Evolutionary conservation across 2,888 invertebrate genomes (phyloP), one percentile per base, ranked within the genome.

Genomic region (Danaus chrysippus): DNA sequence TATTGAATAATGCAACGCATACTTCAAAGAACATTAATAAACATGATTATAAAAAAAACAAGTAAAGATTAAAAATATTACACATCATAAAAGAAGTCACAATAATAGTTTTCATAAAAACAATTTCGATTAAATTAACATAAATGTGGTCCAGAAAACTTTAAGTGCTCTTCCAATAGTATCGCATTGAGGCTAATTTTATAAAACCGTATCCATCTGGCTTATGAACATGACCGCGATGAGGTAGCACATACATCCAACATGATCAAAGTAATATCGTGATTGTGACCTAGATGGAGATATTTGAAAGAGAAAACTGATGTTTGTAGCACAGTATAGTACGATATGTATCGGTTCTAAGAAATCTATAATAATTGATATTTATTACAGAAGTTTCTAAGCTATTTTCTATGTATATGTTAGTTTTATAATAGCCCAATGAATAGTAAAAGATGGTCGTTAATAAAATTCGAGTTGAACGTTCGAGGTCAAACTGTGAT

Each of bases 271-370:
- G 73, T 74, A 77, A 77, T 79, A 78, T 78, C 78, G 75, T 76
- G 83, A 80, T 74, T 70, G 75, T 76, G 83, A 78, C 84, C 81
- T 71, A 81, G 78, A 82, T 85, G 75, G 71, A 70, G 64, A 62
- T 72, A 73, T 74, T 77, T 75, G 75, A 78, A 79, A 78, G 81
- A 83, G 84, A 83, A 83, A 82, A 80, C 81, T 76, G 75, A 72
- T 74, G 77, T 78, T 82, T 79, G 76, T 71, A 72, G 76, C 71
- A 69, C 76, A 76, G 73, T 75, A 76, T 74, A 76, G 78, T 71
- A 79, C 70, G 81, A 76, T 75, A 56, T 60, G 23, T 34, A 34
- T 34, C 23, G 23, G 6, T 34, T 34, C 23, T 34, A 34, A 34
- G 23, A 34, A 34, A 34, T 23, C 23, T 23, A 23, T 23, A 23